A percentile compares a stretch with the other conserved stretches of the same genome.
These are phyloP conservation scores for Diadema setosum DNA, from an alignment of 35 echinoderm and acorn worm species.

Conservation along the genomic window DNA sequence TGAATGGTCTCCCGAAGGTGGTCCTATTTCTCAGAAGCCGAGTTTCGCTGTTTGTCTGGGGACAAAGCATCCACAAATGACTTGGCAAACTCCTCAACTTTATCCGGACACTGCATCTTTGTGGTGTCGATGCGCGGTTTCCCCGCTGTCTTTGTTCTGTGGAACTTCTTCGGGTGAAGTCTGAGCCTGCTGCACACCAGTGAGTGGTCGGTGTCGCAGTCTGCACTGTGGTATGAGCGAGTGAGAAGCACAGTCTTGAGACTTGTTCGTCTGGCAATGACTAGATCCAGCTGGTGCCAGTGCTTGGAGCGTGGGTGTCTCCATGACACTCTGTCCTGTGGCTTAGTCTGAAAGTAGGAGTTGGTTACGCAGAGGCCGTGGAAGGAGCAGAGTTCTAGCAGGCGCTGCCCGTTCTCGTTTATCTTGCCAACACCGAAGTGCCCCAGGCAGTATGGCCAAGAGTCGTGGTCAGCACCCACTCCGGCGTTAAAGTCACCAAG, in stretches of 20 bases:
- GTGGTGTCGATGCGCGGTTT: background rate
- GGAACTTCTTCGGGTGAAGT: background rate
- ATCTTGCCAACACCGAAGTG: conserved; percentile 19
- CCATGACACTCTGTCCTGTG: conserved; percentile 50
- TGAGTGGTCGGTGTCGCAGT: no score
- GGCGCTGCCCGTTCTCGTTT: conserved; percentile 54
- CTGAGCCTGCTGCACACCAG: conserved; percentile 20
- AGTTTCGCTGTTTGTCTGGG: background rate
- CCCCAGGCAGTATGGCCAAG: conserved; percentile 16
- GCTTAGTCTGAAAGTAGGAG: conserved; percentile 39
- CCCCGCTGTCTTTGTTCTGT: background rate
- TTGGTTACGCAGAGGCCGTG: conserved; percentile 53
- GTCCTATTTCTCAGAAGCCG: background rate
- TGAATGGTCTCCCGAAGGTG: background rate
- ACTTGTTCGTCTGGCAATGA: conserved; percentile 10
- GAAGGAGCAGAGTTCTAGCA: background rate
- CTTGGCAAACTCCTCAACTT: background rate
- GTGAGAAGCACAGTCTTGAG: conserved; percentile 30
- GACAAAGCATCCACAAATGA: background rate
- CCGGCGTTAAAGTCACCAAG: conserved; percentile 52
- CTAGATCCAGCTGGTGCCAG: conserved; percentile 46
- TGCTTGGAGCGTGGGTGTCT: conserved; percentile 44
- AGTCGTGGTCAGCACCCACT: conserved; percentile 27
- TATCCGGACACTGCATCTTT: background rate
- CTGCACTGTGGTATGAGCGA: conserved; percentile 55